Conservation (phyloP, 1,140 invertebrate genomes). For the Melitaea cinxia region DNA sequence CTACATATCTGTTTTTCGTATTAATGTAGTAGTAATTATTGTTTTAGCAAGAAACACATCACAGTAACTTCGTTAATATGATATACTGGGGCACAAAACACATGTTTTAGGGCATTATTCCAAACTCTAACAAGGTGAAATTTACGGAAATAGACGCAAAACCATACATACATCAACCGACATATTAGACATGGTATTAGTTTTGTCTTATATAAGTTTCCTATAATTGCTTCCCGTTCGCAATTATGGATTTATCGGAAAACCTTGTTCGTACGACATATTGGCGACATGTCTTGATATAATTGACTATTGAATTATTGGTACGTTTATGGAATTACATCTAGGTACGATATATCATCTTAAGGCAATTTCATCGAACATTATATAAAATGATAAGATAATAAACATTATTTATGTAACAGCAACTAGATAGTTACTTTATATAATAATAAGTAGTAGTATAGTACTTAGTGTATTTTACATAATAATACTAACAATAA, state of each 20-base stretch:
- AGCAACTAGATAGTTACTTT: neutral
- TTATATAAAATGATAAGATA: neutral
- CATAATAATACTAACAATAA: too few relatives aligned
- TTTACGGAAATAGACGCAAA: slow-evolving; percentile 20
- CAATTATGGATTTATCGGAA: slow-evolving; percentile 46
- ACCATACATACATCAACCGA: slow-evolving; percentile 5
- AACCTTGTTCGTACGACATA: slow-evolving; percentile 10
- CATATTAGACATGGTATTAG: slow-evolving; percentile 16
- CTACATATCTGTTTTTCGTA: too few relatives aligned
- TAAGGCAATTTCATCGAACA: neutral
- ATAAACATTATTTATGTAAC: neutral
- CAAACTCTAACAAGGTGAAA: slow-evolving; percentile 24
- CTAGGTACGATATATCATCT: neutral
- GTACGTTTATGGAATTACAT: neutral
- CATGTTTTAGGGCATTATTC: neutral
- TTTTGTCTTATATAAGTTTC: slow-evolving; percentile 39
- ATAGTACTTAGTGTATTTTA: too few relatives aligned
- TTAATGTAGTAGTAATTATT: too few relatives aligned
- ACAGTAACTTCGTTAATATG: neutral
- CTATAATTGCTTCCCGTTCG: slow-evolving; percentile 30
- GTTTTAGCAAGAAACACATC: too few relatives aligned
- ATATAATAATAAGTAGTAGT: neutral
- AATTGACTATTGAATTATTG: slow-evolving; percentile 7
- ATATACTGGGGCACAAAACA: neutral
- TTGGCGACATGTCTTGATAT: slow-evolving; percentile 10